These are phyloP conservation scores for Ips typographus DNA, from an alignment of 1,140 invertebrate genomes.

Conservation along the genomic window DNA sequence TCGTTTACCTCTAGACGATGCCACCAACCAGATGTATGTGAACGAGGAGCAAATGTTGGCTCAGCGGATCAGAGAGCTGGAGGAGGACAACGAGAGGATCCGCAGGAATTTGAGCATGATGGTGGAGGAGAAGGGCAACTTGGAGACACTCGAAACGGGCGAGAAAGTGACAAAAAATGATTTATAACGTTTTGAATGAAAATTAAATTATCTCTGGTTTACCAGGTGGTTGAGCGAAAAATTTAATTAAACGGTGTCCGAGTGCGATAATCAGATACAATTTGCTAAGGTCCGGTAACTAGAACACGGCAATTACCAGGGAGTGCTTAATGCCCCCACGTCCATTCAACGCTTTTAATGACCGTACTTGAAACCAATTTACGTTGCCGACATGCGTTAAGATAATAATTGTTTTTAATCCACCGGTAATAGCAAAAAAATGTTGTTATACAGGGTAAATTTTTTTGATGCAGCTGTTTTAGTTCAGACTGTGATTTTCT, in stretches of 20 bases:
- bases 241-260: conserved; percentile 3
- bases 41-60: conserved; percentile 21
- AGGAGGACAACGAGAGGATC: conserved; percentile 21
- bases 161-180: neutral
- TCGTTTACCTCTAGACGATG: conserved; percentile 8
- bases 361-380: neutral
- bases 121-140: neutral
- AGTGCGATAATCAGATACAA: conserved; percentile 9
- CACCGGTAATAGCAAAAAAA: too few relatives aligned
- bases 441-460: too few relatives aligned
- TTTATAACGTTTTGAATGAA: neutral
- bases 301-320: conserved; percentile 7
- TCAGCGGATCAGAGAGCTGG: conserved; percentile 19
- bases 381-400: neutral
- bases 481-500: too few relatives aligned
- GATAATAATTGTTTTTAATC: too few relatives aligned
- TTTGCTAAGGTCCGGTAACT: conserved; percentile 12
- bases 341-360: conserved; percentile 4
- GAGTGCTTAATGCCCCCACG: conserved; percentile 7
- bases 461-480: too few relatives aligned
- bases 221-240: neutral
- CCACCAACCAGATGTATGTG: conserved; percentile 25
- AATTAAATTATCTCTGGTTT: neutral
- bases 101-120: conserved; percentile 1
- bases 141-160: neutral